These are phyloP conservation scores for Oreortyx pictus DNA, from an alignment of 2,797 vertebrate species.

Conservation along the genomic window DNA sequence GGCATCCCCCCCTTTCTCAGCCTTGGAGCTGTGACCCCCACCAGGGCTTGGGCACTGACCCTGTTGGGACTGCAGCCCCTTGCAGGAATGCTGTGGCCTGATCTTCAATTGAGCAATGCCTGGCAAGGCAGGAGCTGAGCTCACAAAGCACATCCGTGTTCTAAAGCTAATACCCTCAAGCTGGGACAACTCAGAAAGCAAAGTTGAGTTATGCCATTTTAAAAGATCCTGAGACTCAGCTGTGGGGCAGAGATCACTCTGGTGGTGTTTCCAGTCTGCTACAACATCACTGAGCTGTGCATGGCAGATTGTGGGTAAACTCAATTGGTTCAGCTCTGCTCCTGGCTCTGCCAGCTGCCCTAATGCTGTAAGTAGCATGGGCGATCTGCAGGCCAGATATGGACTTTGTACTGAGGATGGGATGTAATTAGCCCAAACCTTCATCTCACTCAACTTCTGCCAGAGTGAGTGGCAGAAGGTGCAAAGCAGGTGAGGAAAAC, in stretches of 20 bases:
- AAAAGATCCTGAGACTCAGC: not conserved
- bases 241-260: accelerated
- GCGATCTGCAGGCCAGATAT: not conserved
- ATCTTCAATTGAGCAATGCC: not conserved
- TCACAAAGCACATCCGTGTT: not conserved
- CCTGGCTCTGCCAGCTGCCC: not conserved
- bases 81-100: not conserved
- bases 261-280: not conserved
- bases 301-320: not conserved
- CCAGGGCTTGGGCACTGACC: not conserved
- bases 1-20: not conserved
- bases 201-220: not conserved
- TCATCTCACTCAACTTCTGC: not conserved
- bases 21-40: not conserved
- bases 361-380: not conserved
- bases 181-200: not conserved
- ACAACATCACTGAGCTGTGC: not conserved
- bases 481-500: not conserved
- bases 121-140: not conserved
- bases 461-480: not conserved
- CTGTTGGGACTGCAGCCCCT: not conserved
- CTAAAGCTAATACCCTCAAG: not conserved
- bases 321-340: not conserved
- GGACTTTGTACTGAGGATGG: not conserved
- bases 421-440: not conserved